These are phyloP conservation scores for Cassiopea xamachana DNA, from an alignment of 30 jellyfish, hydroid and myxozoan species.

Conservation along the genomic window DNA sequence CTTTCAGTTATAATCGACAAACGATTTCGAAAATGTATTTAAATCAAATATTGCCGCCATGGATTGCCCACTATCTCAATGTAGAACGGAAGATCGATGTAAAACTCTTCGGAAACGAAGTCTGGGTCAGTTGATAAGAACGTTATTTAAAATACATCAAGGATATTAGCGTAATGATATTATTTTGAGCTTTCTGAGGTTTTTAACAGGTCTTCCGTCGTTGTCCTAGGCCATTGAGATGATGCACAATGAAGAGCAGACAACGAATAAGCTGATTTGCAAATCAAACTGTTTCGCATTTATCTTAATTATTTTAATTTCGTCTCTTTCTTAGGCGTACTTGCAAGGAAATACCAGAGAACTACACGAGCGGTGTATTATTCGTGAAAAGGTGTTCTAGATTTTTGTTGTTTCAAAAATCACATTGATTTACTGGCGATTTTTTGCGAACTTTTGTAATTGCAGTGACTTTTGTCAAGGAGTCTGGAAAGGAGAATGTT, in stretches of 20 bases:
- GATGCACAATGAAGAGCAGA: conserved; percentile 1
- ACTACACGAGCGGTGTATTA: too few species aligned
- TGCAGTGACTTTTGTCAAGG: too few species aligned
- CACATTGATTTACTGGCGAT: too few species aligned
- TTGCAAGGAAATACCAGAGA: too few species aligned
- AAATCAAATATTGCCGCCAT: conserved; percentile 18
- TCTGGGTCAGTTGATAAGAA: conserved; percentile 56
- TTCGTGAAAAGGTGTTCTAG: too few species aligned
- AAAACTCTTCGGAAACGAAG: conserved; percentile 42
- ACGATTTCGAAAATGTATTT: background rate
- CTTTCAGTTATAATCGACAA: too few species aligned
- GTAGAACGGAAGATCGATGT: conserved; percentile 33
- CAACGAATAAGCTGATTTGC: conserved; percentile 37
- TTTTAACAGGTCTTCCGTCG: conserved; percentile 42
- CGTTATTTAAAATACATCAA: conserved; percentile 25
- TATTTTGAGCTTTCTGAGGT: conserved; percentile 8
- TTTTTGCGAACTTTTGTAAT: too few species aligned
- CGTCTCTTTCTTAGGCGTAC: background rate
- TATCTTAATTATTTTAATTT: conserved; percentile 12
- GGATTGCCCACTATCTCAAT: conserved; percentile 3
- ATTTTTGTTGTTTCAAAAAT: too few species aligned
- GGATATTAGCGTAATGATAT: conserved; percentile 19
- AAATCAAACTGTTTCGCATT: conserved; percentile 39
- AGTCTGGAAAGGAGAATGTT: too few species aligned
- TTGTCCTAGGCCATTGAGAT: conserved; percentile 8